phyloP scores from a whole-genome alignment of 2,113 vertebrate genomes.

The Nyctibius bracteatus region DNA sequence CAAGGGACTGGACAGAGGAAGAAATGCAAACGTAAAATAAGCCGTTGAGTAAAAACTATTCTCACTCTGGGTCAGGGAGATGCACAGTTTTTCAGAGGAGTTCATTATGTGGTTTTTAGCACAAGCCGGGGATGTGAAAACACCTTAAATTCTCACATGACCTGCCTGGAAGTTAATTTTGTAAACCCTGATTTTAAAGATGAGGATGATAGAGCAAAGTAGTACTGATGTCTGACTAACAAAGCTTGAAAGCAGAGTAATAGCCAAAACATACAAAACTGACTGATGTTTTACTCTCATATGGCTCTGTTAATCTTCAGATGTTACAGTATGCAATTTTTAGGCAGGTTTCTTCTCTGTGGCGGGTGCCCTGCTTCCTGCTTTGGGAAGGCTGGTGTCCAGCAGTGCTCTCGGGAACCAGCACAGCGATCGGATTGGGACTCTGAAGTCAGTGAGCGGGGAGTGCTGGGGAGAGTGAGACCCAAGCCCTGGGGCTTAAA shows the following conservation, averaged over 20 bases:
- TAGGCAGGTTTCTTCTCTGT: rapidly evolving
- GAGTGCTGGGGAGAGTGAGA: background rate
- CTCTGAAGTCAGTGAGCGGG: background rate
- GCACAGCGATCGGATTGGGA: rapidly evolving
- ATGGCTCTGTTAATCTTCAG: too few relatives aligned
- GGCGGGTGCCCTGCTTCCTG: background rate
- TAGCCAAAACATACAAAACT: background rate
- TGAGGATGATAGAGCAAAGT: background rate
- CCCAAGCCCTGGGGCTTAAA: rapidly evolving
- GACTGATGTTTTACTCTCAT: background rate
- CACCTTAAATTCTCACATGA: background rate
- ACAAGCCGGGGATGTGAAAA: background rate
- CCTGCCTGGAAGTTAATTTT: background rate
- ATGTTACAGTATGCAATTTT: rapidly evolving
- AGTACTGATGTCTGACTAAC: background rate
- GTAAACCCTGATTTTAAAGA: background rate
- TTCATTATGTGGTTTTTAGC: rapidly evolving
- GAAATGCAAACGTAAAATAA: background rate
- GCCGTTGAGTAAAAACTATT: rapidly evolving
- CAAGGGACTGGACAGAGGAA: background rate
- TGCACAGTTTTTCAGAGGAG: rapidly evolving
- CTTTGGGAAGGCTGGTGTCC: background rate
- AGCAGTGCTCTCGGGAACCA: rapidly evolving
- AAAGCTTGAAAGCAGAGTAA: background rate
- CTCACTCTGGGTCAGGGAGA: background rate